Evolutionary conservation across 2,888 invertebrate genomes (phyloP).

Genomic region (Trachelus tabidus): DNA sequence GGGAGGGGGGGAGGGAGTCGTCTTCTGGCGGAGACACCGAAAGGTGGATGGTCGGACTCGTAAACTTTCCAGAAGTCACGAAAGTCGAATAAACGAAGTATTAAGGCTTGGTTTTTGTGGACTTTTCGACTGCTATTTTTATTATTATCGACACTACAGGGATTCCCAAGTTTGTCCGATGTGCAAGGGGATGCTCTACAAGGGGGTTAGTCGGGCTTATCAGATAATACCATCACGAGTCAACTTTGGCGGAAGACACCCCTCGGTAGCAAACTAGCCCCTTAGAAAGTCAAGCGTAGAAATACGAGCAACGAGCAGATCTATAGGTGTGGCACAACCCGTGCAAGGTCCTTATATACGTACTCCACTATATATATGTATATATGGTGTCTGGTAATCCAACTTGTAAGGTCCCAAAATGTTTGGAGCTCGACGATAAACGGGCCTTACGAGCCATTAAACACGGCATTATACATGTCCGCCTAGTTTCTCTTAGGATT

Average conservation of each 20-base stretch:
- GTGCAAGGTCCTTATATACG: not conserved
- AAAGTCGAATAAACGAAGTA: not conserved
- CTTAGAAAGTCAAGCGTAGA: not conserved
- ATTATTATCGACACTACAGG: not conserved
- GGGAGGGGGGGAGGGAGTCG: too few relatives aligned
- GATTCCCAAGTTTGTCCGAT: not conserved
- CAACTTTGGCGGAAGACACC: not conserved
- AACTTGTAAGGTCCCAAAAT: not conserved
- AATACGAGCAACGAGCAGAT: not conserved
- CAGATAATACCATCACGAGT: constrained; percentile 19
- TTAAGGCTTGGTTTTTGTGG: not conserved
- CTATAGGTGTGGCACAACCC: not conserved
- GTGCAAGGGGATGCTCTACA: not conserved
- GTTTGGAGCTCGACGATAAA: not conserved
- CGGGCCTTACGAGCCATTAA: not conserved
- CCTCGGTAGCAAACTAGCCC: not conserved
- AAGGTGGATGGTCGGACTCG: not conserved
- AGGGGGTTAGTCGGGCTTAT: constrained; percentile 9
- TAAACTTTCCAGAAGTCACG: not conserved
- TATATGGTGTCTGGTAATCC: not conserved
- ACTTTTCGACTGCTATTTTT: not conserved
- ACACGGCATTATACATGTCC: not conserved
- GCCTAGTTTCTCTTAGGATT: not conserved
- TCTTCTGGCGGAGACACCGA: not conserved
- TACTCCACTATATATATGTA: not conserved